Evolutionary conservation across 2,113 vertebrate species (phyloP), one percentile per base, ranked within the genome.

Genomic region (Pogona vitticeps): DNA sequence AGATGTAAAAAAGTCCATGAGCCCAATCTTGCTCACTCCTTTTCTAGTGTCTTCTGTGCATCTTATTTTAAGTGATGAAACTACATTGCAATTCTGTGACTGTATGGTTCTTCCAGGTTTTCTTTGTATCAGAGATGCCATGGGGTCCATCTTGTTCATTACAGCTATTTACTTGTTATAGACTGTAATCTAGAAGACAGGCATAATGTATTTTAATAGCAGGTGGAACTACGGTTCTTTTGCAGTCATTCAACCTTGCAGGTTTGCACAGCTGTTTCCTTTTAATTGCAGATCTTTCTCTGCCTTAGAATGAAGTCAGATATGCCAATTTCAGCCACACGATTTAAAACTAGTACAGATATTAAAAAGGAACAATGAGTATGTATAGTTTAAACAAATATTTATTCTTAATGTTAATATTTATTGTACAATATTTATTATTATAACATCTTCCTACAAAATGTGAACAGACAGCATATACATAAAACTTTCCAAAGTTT

Each of bases 391-490:
- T 87, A 78, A 90, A 80, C 33, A 70, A 20, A 67, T 40, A 40
- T 84, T 92, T 90, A 91, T 68, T 90, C 28, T 83, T 46, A 56
- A 46, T 9, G 82, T 90, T 38, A 91, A 73, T 31, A 76, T 20
- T 23, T 38, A 86, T 86, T 81, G 21, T 89, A 84, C 86, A 94
- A 81, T 46, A 40, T 81, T 88, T 86, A 59, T 59, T 40, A 73
- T 58, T 52, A 83, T 83, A 92, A 83, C 65, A 0, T 82, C 85
- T 88, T 88, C 28, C 81, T 92, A 88, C 85, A 93, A 82, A 61
- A 80, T 89, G 89, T 88, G 85, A 91, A 91, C 88, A 92, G 79
- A 88, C 68, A 85, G 42, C 91, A 82, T 3, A 58, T 17, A 20
- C 76, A 83, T 72, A 86, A 86, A 81, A 86, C 86, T 86, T 70